Percentiles rank a stretch among this genome's conserved stretches.
phyloP scores from a whole-genome alignment of 2,113 vertebrate species.

The Ammodytes marinus region DNA sequence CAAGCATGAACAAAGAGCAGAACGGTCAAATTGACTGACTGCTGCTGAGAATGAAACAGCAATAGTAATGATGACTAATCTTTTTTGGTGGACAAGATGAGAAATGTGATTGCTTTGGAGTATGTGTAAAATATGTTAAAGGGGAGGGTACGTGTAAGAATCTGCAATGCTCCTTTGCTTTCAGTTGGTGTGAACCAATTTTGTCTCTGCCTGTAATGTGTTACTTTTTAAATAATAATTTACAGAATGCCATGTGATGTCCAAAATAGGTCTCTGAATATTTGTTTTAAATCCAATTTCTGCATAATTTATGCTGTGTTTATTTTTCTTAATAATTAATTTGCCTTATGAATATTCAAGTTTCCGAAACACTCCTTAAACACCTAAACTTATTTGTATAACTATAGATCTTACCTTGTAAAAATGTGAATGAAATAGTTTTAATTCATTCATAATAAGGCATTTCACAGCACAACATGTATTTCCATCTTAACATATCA shows the following conservation, averaged over 20 bases:
- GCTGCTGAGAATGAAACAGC: conserved; percentile 17
- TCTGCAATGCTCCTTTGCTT: not conserved
- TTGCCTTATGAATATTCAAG: not conserved
- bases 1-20: conserved; percentile 19
- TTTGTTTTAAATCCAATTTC: not conserved
- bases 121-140: conserved; percentile 5
- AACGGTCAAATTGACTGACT: conserved; percentile 33
- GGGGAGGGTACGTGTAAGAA: not conserved
- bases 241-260: too few relatives aligned
- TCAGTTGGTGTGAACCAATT: not conserved
- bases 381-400: not conserved
- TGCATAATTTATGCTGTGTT: not conserved
- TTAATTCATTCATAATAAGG: not conserved
- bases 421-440: not conserved
- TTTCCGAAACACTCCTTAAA: not conserved
- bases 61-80: not conserved
- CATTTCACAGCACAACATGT: not conserved
- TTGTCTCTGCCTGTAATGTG: not conserved
- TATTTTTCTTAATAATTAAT: not conserved
- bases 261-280: not conserved
- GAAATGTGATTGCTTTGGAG: conserved; percentile 14
- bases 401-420: not conserved
- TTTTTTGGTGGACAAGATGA: not conserved
- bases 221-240: not conserved
- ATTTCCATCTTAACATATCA: not conserved